Conservation (phyloP, 2,888 invertebrate species). For the Euplexia lucipara region DNA sequence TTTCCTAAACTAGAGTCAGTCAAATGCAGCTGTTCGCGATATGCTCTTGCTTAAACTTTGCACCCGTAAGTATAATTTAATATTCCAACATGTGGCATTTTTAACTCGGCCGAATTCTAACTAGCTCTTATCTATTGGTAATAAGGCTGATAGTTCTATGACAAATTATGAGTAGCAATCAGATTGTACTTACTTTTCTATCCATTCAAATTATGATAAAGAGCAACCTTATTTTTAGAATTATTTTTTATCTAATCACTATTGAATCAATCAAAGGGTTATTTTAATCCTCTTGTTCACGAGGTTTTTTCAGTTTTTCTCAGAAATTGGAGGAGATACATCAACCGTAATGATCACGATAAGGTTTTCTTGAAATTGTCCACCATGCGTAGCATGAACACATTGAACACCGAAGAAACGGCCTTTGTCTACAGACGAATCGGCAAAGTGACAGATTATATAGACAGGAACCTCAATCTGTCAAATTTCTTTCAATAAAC, state of each 20-base stretch:
- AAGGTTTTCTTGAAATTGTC: constrained; percentile 49
- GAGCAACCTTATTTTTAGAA: constrained; percentile 17
- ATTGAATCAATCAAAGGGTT: constrained; percentile 29
- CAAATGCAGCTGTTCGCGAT: constrained; percentile 56
- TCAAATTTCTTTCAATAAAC: too few relatives aligned
- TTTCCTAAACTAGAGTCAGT: constrained; percentile 45
- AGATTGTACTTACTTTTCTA: constrained; percentile 13
- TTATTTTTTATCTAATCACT: constrained; percentile 43
- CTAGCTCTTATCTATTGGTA: constrained; percentile 23
- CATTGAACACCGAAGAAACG: too few relatives aligned
- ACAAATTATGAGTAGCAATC: constrained; percentile 23
- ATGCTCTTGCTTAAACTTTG: constrained; percentile 64
- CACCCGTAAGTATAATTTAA: constrained; percentile 22
- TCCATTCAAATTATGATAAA: constrained; percentile 29
- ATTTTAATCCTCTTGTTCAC: constrained; percentile 62
- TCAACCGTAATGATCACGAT: constrained; percentile 10
- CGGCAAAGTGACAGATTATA: too few relatives aligned
- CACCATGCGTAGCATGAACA: too few relatives aligned
- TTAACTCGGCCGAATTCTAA: neutral
- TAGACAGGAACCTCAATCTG: too few relatives aligned
- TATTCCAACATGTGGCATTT: neutral
- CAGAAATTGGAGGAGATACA: neutral
- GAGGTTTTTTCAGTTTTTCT: constrained; percentile 46
- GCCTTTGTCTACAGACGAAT: too few relatives aligned
- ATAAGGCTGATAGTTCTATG: constrained; percentile 29